Conservation (phyloP, 2,113 vertebrate genomes). For the Antennarius striatus region DNA sequence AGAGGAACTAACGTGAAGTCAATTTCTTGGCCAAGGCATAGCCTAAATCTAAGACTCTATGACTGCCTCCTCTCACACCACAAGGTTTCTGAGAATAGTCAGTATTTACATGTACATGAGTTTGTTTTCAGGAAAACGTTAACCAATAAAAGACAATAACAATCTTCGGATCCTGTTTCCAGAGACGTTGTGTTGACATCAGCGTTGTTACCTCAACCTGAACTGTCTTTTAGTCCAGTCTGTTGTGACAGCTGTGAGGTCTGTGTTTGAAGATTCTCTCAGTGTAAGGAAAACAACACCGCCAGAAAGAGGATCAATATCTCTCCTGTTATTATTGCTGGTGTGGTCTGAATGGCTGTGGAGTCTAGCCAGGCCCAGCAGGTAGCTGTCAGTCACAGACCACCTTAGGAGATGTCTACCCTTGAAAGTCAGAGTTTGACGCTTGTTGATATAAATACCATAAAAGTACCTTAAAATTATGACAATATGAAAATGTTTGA, state of each 20-base stretch:
- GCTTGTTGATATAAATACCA: too few relatives aligned
- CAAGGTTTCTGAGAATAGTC: background rate
- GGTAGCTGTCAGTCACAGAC: conserved; percentile 53
- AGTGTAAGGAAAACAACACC: conserved; percentile 57
- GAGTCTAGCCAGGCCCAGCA: conserved; percentile 45
- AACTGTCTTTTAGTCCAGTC: conserved; percentile 24
- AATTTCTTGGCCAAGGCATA: too few relatives aligned
- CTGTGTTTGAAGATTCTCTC: conserved; percentile 51
- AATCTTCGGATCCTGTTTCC: background rate
- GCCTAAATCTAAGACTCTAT: too few relatives aligned
- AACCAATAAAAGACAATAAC: too few relatives aligned
- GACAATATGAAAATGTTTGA: too few relatives aligned
- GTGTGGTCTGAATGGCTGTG: conserved; percentile 25
- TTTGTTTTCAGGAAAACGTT: too few relatives aligned
- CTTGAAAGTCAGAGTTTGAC: background rate
- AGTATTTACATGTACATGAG: too few relatives aligned
- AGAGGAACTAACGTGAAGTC: too few relatives aligned
- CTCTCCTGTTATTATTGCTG: conserved; percentile 51
- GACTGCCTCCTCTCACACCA: too few relatives aligned
- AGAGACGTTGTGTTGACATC: conserved; percentile 2
- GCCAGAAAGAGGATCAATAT: conserved; percentile 48
- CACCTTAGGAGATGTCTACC: conserved; percentile 27
- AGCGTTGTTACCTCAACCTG: conserved; percentile 15
- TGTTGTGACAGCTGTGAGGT: conserved; percentile 62
- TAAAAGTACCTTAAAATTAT: too few relatives aligned